Base-by-base conservation (phyloP, 1,140 invertebrate genomes). In the Saccostrea echinata region DNA sequence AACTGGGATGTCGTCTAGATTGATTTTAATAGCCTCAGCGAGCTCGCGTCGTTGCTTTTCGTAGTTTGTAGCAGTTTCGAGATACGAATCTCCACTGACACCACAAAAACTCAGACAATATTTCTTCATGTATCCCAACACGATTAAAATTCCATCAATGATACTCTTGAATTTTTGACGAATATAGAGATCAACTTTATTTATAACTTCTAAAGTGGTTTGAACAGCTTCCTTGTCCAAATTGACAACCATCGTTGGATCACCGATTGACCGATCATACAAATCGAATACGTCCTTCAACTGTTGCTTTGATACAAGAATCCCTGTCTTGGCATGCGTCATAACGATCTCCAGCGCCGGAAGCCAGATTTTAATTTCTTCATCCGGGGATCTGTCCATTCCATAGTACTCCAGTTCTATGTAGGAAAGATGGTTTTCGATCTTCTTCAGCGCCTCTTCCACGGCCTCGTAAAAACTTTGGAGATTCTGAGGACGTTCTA, bases 41-140 rank as follows among this genome's bases (percentile, higher is more conserved):
- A 91, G 84, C 55, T 92, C 92, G 16, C 86, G 52, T 57, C 88
- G 87, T 86, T 92, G 90, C 61, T 91, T 91, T 85, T 93, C 92
- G 85, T 93, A 93, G 80, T 93, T 92, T 33, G 88, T 91, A 13
- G 90, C 91, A 1, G 91, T 92, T 86, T 93, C 93, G 57, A 93
- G 51, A 84, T 91, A 92, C 1, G 43, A 1, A 33, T 92, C 92
- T 0, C 89, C 91, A 13, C 88, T 86, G 3, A 87, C 33, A 16
- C 71, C 16, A 83, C 88, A 89, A 84, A 92, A 93, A 84, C 91
- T 93, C 51, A 89, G 88, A 83, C 90, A 91, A 81, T 93, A 93
- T 71, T 91, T 92, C 6, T 86, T 57, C 91, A 92, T 89, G 81
- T 87, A 93, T 64, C 88, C 86, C 33, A 86, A 64, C 21, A 93